Percentiles rank a stretch among this genome's conserved stretches.
Conservation (phyloP, 2,888 invertebrate genomes). For the Plutella xylostella region DNA sequence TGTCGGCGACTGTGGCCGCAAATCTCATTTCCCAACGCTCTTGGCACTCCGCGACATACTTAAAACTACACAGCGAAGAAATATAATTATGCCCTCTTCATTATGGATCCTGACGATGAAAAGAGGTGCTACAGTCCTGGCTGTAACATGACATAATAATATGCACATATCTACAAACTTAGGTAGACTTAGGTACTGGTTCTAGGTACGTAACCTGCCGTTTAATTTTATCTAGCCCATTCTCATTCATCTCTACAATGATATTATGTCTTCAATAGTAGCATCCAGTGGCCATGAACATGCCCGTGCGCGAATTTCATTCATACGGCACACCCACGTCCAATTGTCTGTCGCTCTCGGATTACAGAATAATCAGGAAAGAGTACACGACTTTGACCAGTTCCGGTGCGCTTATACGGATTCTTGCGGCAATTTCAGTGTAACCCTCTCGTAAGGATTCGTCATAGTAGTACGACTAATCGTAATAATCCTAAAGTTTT, state of each 20-base stretch:
- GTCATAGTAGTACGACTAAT: too few relatives aligned
- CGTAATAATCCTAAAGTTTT: too few relatives aligned
- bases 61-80: background rate
- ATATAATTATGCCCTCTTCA: background rate
- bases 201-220: too few relatives aligned
- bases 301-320: slow-evolving; percentile 40
- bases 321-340: slow-evolving; percentile 48
- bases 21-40: background rate
- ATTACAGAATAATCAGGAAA: slow-evolving; percentile 46
- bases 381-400: slow-evolving; percentile 17
- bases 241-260: too few relatives aligned
- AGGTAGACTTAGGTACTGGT: too few relatives aligned
- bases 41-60: background rate
- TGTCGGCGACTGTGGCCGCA: background rate
- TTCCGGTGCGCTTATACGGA: too few relatives aligned
- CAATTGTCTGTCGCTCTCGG: slow-evolving; percentile 40
- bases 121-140: too few relatives aligned
- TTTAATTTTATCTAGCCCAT: too few relatives aligned
- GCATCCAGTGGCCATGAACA: slow-evolving; percentile 6
- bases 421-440: too few relatives aligned
- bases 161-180: too few relatives aligned
- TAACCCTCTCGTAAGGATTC: too few relatives aligned
- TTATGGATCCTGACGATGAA: background rate
- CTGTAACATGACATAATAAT: too few relatives aligned
- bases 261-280: background rate